Conservation (phyloP, 1,140 invertebrate genomes). For the Dufourea novaeangliae region DNA sequence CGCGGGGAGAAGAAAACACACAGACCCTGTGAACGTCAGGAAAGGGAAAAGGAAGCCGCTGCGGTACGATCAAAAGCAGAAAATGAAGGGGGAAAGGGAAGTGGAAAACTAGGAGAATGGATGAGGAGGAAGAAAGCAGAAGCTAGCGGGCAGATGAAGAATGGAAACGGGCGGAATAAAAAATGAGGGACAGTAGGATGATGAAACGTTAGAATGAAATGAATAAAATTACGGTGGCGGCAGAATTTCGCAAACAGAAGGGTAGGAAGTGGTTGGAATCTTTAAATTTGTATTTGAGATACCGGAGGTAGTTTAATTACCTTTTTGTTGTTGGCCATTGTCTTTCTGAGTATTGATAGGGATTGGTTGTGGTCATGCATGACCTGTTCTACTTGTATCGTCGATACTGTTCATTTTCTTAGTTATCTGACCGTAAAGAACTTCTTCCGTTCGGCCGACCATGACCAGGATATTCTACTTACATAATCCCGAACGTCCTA, state of each 20-base stretch:
- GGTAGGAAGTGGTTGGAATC: not conserved
- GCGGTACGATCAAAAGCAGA: conserved; percentile 1
- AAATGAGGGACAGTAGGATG: not conserved
- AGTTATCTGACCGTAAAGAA: too few species aligned
- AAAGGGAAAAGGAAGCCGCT: not conserved
- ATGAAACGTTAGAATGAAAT: not conserved
- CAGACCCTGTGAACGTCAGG: not conserved
- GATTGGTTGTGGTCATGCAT: too few species aligned
- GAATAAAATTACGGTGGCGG: not conserved
- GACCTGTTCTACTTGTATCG: too few species aligned
- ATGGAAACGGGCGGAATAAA: not conserved
- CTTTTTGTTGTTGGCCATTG: too few species aligned
- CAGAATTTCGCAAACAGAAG: not conserved
- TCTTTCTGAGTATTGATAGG: too few species aligned
- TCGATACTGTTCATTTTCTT: too few species aligned
- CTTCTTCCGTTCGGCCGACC: too few species aligned
- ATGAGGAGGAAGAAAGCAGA: not conserved
- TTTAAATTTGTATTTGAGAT: too few species aligned
- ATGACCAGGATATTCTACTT: too few species aligned
- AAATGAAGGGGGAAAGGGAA: not conserved
- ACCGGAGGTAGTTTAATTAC: too few species aligned
- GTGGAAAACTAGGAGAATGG: too few species aligned
- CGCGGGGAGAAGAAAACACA: not conserved
- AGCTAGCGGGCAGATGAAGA: not conserved
- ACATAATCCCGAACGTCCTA: too few species aligned